phyloP scores from a whole-genome alignment of 2,888 invertebrate genomes.

The Parnassius glacialis region DNA sequence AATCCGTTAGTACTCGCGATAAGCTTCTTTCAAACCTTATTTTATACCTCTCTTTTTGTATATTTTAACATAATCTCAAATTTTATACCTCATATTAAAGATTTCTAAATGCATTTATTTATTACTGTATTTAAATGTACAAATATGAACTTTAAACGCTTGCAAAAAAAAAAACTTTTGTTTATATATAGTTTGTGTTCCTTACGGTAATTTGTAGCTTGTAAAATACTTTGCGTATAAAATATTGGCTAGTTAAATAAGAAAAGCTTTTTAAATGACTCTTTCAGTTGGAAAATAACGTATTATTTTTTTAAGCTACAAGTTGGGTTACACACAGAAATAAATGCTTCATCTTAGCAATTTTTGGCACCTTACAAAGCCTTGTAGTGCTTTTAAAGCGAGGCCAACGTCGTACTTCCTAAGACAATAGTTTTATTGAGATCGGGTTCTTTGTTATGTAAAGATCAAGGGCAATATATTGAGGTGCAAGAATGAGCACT shows the following conservation, averaged over 20 bases:
- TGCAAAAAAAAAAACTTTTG: too few relatives aligned
- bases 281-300: too few relatives aligned
- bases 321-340: background rate
- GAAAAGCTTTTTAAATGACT: too few relatives aligned
- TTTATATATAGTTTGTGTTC: too few relatives aligned
- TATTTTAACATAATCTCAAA: conserved; percentile 14
- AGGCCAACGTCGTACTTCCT: conserved; percentile 46
- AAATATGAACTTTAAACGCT: too few relatives aligned
- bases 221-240: too few relatives aligned
- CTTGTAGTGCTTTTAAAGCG: conserved; percentile 35
- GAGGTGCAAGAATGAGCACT: conserved; percentile 24
- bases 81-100: conserved; percentile 4
- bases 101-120: conserved; percentile 3
- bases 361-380: conserved; percentile 28
- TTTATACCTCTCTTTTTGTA: conserved; percentile 30
- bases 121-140: background rate
- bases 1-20: conserved; percentile 54
- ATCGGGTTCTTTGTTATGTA: conserved; percentile 46
- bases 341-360: conserved; percentile 25
- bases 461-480: conserved; percentile 39
- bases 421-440: conserved; percentile 54
- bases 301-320: too few relatives aligned
- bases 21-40: conserved; percentile 57
- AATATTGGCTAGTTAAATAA: too few relatives aligned
- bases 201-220: too few relatives aligned